Evolutionary conservation across 64 coral and sea anemone species (phyloP).

Genomic region (Pocillopora damicornis): DNA sequence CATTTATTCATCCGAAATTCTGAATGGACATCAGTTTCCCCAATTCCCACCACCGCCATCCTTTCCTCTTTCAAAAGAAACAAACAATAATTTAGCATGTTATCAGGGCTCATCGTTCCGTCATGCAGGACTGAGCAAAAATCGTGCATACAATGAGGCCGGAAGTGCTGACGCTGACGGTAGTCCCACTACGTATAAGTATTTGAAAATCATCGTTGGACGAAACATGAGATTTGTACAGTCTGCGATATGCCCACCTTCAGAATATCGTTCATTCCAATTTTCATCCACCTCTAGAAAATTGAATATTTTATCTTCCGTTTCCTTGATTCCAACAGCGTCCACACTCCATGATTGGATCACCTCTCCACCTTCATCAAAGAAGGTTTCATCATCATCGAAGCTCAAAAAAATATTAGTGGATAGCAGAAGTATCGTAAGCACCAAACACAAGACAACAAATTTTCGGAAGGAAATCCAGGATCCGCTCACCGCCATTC

Average conservation of each 20-base stretch:
- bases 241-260: conserved; percentile 28
- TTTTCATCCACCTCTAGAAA: conserved; percentile 50
- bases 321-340: background rate
- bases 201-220: too few relatives aligned
- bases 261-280: conserved; percentile 57
- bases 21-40: too few relatives aligned
- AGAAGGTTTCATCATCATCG: background rate
- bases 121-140: too few relatives aligned
- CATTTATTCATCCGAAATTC: too few relatives aligned
- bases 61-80: too few relatives aligned
- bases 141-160: too few relatives aligned
- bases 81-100: too few relatives aligned
- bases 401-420: background rate
- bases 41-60: too few relatives aligned
- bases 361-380: background rate
- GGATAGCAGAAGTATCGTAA: background rate
- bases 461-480: background rate
- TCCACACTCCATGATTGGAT: background rate
- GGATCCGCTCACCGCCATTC: background rate
- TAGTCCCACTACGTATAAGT: too few relatives aligned
- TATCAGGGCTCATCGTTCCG: too few relatives aligned
- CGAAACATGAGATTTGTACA: too few relatives aligned
- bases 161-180: too few relatives aligned
- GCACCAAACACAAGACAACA: background rate
- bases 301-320: background rate